Conservation (phyloP, 2,888 invertebrate genomes). For the Dorcus hopei region DNA sequence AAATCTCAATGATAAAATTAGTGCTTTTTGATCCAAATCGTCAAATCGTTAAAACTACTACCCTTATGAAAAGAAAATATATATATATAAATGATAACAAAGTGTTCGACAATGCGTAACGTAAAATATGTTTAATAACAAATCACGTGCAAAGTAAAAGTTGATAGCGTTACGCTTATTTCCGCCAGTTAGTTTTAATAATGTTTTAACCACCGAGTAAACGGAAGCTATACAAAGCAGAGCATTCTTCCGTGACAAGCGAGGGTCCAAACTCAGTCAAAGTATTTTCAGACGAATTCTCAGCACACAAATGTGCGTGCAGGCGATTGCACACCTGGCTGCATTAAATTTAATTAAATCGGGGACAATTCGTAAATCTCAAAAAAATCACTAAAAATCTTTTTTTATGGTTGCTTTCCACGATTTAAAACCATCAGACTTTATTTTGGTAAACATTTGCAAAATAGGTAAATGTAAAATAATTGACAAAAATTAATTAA, state of each 20-base stretch:
- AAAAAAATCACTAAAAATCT: too few species aligned
- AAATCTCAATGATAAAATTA: background rate
- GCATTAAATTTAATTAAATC: background rate
- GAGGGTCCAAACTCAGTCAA: constrained; percentile 24
- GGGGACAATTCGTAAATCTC: too few species aligned
- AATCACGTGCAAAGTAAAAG: constrained; percentile 33
- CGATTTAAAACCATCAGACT: too few species aligned
- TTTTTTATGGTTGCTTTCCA: too few species aligned
- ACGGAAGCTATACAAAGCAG: constrained; percentile 42
- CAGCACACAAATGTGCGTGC: background rate
- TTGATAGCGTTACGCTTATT: constrained; percentile 38
- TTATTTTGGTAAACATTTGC: too few species aligned
- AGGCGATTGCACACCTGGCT: background rate
- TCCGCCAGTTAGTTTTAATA: constrained; percentile 38
- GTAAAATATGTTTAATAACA: constrained; percentile 25
- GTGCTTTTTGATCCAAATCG: background rate
- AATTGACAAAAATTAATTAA: too few species aligned
- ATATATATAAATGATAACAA: background rate
- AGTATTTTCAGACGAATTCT: constrained; percentile 8
- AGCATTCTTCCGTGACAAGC: constrained; percentile 39
- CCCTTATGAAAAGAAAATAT: too few species aligned
- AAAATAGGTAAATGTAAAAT: too few species aligned
- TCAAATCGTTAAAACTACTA: background rate
- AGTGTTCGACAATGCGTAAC: background rate
- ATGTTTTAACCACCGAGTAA: constrained; percentile 37